These are phyloP conservation scores for Cheirogaleus medius DNA, from an alignment of 2,113 vertebrate species.

Conservation along the genomic window DNA sequence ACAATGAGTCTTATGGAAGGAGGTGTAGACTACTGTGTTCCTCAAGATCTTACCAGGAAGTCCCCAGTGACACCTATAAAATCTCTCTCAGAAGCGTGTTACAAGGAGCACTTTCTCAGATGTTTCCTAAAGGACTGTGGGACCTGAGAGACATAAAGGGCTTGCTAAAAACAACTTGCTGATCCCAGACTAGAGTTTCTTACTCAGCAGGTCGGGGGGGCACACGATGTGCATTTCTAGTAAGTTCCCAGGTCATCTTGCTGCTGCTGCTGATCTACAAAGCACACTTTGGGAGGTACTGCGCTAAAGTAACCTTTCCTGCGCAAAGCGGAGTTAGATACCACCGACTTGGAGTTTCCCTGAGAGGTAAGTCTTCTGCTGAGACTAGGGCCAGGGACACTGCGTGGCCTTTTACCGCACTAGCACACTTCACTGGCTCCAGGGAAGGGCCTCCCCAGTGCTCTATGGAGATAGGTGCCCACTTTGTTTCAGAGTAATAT, in stretches of 20 bases:
- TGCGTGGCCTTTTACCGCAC: neutral
- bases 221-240: neutral
- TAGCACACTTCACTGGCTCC: neutral
- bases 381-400: neutral
- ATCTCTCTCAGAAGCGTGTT: neutral
- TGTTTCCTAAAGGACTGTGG: neutral
- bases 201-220: neutral
- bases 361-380: neutral
- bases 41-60: neutral
- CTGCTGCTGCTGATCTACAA: neutral
- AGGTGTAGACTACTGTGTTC: neutral
- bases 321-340: neutral
- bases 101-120: neutral
- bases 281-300: neutral
- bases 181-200: neutral
- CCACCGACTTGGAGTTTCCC: too few species aligned
- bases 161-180: neutral
- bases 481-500: neutral
- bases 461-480: rapidly evolving
- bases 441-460: neutral
- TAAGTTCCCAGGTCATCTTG: neutral
- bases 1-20: neutral
- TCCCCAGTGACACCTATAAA: neutral
- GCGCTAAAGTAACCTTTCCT: neutral
- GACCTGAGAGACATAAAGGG: rapidly evolving